A percentile compares a stretch with the other conserved stretches of the same genome.
These are phyloP conservation scores for Sorex fumeus DNA, from an alignment of 2,113 vertebrate genomes.

Conservation along the genomic window DNA sequence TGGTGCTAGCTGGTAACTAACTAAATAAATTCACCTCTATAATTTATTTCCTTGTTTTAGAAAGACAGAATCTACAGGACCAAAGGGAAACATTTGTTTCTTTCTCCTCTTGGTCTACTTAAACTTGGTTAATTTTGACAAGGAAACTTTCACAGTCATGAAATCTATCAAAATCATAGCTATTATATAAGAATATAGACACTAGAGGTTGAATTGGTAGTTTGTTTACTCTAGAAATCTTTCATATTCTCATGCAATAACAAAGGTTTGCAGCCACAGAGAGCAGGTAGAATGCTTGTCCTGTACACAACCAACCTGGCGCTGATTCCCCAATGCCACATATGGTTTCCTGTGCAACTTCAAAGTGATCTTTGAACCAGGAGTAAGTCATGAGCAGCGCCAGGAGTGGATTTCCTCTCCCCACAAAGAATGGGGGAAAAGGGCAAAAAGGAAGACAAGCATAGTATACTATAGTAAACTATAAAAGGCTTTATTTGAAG, in stretches of 20 bases:
- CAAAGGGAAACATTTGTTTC: not conserved
- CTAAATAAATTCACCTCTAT: conserved; percentile 45
- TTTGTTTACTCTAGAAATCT: not conserved
- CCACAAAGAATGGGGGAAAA: too few species aligned
- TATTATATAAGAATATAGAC: conserved; percentile 32
- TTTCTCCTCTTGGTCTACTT: not conserved
- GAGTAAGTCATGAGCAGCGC: too few species aligned
- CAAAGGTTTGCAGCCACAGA: not conserved
- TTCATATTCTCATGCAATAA: not conserved
- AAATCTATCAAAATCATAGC: not conserved
- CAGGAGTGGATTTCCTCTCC: too few species aligned
- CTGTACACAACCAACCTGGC: too few species aligned
- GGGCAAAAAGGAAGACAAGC: not conserved
- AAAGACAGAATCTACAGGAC: conserved; percentile 45
- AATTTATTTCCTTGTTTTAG: conserved; percentile 43
- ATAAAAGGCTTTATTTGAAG: not conserved
- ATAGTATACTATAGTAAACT: not conserved
- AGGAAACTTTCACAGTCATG: conserved; percentile 26
- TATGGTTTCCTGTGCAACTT: too few species aligned
- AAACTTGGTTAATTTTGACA: conserved; percentile 1
- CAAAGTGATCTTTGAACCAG: too few species aligned
- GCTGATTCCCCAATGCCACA: too few species aligned
- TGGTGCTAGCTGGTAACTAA: conserved; percentile 72
- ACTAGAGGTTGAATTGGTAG: not conserved
- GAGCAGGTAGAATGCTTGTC: too few species aligned